phyloP scores from a whole-genome alignment of 2,797 vertebrate genomes.

The Sarcophilus harrisii region DNA sequence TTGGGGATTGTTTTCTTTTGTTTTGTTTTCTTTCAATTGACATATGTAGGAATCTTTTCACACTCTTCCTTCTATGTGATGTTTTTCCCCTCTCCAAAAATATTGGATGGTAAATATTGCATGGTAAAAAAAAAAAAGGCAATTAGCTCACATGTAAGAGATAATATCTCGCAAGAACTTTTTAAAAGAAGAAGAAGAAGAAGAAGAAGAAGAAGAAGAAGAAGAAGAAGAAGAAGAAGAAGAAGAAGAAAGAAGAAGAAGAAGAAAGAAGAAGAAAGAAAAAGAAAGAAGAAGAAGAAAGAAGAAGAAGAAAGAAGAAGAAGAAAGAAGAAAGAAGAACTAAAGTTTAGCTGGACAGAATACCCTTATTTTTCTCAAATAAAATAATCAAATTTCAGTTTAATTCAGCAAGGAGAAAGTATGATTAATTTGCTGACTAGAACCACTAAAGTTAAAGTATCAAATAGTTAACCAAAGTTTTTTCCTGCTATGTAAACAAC shows the following conservation, averaged over 20 bases:
- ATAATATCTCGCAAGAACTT: conserved; percentile 36
- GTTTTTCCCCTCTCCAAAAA: background rate
- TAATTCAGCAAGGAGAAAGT: background rate
- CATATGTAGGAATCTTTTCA: conserved; percentile 11
- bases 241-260: no score
- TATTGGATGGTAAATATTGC: no score
- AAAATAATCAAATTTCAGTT: conserved; percentile 32
- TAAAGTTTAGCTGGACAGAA: background rate
- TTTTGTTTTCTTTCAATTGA: background rate
- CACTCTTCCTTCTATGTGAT: conserved; percentile 13
- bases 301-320: no score
- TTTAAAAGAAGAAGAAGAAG: no score
- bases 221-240: no score
- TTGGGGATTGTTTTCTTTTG: no score
- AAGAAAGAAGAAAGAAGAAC: no score
- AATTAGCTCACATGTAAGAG: conserved; percentile 46
- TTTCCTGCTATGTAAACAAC: conserved; percentile 14
- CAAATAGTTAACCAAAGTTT: background rate
- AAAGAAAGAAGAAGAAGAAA: no score
- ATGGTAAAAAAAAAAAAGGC: background rate
- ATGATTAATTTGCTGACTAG: conserved; percentile 8
- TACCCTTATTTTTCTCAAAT: background rate
- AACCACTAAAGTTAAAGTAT: background rate
- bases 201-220: no score
- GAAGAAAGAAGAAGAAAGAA: no score